These are phyloP conservation scores for Lithophane leautieri DNA, from an alignment of 2,888 invertebrate genomes.

Conservation along the genomic window DNA sequence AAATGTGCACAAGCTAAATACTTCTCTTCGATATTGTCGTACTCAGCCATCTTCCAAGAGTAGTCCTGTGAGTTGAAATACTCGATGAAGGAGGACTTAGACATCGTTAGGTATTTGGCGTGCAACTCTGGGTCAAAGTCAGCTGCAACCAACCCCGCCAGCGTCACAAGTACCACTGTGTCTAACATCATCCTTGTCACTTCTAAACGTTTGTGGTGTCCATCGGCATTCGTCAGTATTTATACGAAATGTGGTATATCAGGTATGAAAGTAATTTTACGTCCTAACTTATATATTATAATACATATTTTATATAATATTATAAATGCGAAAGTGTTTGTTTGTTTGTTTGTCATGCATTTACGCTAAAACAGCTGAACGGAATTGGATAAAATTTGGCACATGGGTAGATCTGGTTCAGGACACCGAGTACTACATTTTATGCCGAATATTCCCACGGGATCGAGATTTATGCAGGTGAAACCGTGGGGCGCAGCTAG, in stretches of 20 bases:
- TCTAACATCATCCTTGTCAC: not conserved
- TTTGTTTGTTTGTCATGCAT: too few relatives aligned
- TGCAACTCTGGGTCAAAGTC: conserved; percentile 19
- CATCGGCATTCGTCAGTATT: not conserved
- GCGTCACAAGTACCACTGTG: conserved; percentile 14
- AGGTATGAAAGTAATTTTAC: not conserved
- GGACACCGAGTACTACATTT: too few relatives aligned
- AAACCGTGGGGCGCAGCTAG: too few relatives aligned
- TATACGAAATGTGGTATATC: conserved; percentile 6
- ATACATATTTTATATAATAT: too few relatives aligned
- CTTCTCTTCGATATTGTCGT: not conserved
- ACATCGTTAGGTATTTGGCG: conserved; percentile 24
- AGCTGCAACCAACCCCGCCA: not conserved
- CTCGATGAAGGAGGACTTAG: conserved; percentile 45
- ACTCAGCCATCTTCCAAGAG: conserved; percentile 48
- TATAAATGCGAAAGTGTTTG: too few relatives aligned
- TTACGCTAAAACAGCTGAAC: too few relatives aligned
- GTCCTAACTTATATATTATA: too few relatives aligned
- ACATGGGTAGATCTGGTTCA: too few relatives aligned
- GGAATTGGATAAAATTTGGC: too few relatives aligned
- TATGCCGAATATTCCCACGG: too few relatives aligned
- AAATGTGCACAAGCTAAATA: not conserved
- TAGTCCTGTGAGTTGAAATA: conserved; percentile 50
- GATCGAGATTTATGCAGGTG: too few relatives aligned
- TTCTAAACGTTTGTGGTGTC: not conserved